phyloP scores from a whole-genome alignment of 2,888 invertebrate genomes.

The Sympetrum striolatum region DNA sequence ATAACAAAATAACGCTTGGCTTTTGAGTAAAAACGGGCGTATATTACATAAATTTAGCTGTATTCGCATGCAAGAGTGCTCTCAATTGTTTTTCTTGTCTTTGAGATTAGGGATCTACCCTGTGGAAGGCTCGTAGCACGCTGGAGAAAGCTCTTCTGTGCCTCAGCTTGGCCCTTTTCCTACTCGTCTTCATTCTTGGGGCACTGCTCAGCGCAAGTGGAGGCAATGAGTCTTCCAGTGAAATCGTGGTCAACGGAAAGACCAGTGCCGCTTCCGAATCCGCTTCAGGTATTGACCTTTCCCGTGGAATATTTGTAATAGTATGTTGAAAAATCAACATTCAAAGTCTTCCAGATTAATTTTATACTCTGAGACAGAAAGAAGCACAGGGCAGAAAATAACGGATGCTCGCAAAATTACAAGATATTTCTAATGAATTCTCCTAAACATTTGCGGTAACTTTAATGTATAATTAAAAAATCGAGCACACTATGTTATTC shows the following conservation, averaged over 20 bases:
- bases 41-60: neutral
- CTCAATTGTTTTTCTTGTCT: neutral
- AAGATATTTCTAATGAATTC: too few relatives aligned
- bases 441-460: too few relatives aligned
- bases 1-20: too few relatives aligned
- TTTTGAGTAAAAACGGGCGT: neutral
- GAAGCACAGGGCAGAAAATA: too few relatives aligned
- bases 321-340: too few relatives aligned
- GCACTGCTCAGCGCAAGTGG: slow-evolving; percentile 62
- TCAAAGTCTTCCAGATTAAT: too few relatives aligned
- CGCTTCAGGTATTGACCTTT: neutral
- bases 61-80: neutral
- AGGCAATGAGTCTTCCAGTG: neutral
- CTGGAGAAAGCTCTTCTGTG: slow-evolving; percentile 75
- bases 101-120: slow-evolving; percentile 69
- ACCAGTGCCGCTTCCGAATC: neutral
- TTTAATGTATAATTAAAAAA: too few relatives aligned
- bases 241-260: neutral
- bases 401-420: too few relatives aligned
- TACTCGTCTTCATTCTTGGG: slow-evolving; percentile 68
- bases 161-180: slow-evolving; percentile 63
- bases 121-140: slow-evolving; percentile 76
- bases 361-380: too few relatives aligned
- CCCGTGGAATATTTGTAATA: neutral
- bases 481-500: too few relatives aligned